Conservation (phyloP, 2,113 vertebrate genomes). For the Chrysochloris asiatica region DNA sequence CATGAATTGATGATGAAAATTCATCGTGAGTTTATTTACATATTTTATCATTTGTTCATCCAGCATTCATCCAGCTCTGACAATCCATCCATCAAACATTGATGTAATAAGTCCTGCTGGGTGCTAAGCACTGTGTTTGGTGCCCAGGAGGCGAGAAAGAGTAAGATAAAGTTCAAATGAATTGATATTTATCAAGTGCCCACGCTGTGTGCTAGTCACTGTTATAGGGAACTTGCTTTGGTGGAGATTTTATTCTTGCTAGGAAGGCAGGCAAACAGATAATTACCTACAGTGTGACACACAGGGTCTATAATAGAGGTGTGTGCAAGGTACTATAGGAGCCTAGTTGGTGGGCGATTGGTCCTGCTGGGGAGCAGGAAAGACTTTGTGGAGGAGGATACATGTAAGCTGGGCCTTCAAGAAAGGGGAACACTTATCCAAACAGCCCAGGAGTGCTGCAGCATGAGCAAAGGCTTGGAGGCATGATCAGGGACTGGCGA, state of each 20-base stretch:
- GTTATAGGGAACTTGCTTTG: neutral
- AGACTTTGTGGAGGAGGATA: neutral
- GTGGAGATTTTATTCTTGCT: neutral
- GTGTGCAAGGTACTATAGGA: neutral
- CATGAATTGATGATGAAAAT: neutral
- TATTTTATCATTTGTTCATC: neutral
- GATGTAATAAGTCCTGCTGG: neutral
- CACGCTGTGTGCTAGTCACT: neutral
- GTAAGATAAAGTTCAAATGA: neutral
- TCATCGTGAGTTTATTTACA: neutral
- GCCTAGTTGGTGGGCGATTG: neutral
- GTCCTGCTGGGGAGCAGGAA: neutral
- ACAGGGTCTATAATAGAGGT: neutral
- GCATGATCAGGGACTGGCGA: neutral
- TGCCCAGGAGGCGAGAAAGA: neutral
- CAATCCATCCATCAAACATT: neutral
- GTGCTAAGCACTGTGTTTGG: neutral
- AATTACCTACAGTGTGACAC: neutral
- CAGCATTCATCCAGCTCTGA: neutral
- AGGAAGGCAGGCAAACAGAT: neutral
- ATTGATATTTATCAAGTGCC: slow-evolving; percentile 9
- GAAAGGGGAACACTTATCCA: neutral
- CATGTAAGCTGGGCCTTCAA: neutral
- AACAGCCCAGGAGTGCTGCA: neutral
- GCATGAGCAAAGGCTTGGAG: neutral